phyloP scores from a whole-genome alignment of 2,113 vertebrate genomes.

The Neomonachus schauinslandi region DNA sequence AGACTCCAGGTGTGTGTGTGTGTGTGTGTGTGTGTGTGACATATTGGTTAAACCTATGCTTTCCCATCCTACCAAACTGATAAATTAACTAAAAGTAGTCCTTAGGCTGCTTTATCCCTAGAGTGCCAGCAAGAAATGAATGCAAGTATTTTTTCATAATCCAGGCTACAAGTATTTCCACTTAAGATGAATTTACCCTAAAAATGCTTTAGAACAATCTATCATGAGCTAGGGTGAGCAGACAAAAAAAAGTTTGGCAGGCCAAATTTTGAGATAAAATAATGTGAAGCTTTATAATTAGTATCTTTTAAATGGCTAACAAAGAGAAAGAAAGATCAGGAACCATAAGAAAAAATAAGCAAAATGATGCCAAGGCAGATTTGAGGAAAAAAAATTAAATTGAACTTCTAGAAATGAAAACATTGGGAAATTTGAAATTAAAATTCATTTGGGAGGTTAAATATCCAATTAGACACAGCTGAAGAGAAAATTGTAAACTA shows the following conservation, averaged over 20 bases:
- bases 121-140: constrained; percentile 22
- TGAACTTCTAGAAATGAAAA: background rate
- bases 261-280: background rate
- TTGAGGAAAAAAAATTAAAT: background rate
- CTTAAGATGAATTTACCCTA: background rate
- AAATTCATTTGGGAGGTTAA: background rate
- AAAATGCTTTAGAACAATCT: background rate
- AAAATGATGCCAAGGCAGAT: background rate
- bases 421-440: background rate
- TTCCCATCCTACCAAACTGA: background rate
- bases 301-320: background rate
- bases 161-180: background rate
- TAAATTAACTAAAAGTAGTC: background rate
- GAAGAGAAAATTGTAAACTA: constrained; percentile 8
- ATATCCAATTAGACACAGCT: background rate
- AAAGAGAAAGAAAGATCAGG: background rate
- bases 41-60: background rate
- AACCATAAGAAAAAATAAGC: background rate
- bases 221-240: background rate
- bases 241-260: background rate
- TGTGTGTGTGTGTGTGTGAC: background rate
- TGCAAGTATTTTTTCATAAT: background rate
- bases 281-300: background rate
- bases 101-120: background rate
- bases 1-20: background rate